A percentile compares a stretch with the other conserved stretches of the same genome.
Evolutionary conservation across 2,888 invertebrate species (phyloP).

Genomic region (Lasioglossum marginatum): DNA sequence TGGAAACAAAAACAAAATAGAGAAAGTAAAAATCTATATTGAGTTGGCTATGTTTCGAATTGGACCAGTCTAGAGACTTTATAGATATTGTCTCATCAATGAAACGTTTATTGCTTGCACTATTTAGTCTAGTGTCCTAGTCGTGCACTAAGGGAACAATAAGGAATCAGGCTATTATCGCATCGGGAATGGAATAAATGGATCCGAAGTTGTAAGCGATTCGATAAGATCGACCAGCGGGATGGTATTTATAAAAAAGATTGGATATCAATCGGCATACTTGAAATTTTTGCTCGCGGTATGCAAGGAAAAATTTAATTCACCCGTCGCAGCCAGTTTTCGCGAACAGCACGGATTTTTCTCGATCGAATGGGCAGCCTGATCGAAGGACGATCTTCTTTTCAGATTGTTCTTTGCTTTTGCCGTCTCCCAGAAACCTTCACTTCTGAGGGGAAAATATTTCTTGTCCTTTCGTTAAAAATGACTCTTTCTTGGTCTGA

Average conservation of each 20-base stretch:
- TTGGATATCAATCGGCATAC: constrained; percentile 11
- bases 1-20: background rate
- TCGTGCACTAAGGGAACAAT: background rate
- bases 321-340: background rate
- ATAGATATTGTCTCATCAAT: background rate
- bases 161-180: background rate
- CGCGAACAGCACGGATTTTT: background rate
- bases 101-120: background rate
- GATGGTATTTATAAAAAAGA: background rate
- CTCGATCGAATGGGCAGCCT: background rate
- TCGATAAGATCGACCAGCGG: background rate
- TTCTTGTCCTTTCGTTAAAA: background rate
- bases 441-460: background rate
- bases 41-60: background rate
- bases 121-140: background rate
- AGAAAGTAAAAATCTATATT: background rate
- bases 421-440: background rate
- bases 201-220: background rate
- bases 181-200: background rate
- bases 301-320: constrained; percentile 3
- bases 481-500: background rate
- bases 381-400: background rate
- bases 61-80: background rate
- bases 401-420: background rate
- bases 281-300: background rate